Percentiles rank a stretch among this genome's conserved stretches.
Conservation (phyloP, 1,140 invertebrate species). For the Neodiprion virginianus region DNA sequence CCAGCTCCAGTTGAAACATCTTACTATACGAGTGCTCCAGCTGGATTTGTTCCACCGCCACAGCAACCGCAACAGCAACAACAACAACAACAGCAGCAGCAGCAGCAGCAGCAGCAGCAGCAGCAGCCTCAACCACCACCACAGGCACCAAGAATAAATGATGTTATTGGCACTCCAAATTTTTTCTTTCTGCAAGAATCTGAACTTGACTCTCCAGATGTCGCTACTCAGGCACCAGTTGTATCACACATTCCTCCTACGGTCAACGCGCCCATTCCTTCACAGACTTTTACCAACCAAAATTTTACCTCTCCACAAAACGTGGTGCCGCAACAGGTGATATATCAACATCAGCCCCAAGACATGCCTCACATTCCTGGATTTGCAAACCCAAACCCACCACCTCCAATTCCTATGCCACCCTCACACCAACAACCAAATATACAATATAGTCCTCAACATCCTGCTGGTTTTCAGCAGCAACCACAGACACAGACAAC, state of each 20-base stretch:
- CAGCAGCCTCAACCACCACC: slow-evolving; percentile 55
- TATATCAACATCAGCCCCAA: slow-evolving; percentile 54
- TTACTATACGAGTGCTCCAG: slow-evolving; percentile 47
- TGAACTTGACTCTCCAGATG: slow-evolving; percentile 74
- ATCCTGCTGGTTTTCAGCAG: slow-evolving; percentile 42
- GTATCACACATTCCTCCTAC: slow-evolving; percentile 62
- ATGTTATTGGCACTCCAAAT: slow-evolving; percentile 75
- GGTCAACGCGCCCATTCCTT: slow-evolving; percentile 70
- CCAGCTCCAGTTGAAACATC: slow-evolving; percentile 47
- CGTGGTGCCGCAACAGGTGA: slow-evolving; percentile 54
- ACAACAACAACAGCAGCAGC: slow-evolving; percentile 46
- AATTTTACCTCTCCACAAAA: slow-evolving; percentile 63
- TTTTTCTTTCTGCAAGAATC: slow-evolving; percentile 82
- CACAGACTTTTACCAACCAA: slow-evolving; percentile 82
- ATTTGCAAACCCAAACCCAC: slow-evolving; percentile 57
- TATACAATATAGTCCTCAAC: slow-evolving; percentile 53
- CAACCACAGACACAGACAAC: slow-evolving; percentile 29
- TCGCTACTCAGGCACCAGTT: slow-evolving; percentile 47
- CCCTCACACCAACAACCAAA: slow-evolving; percentile 53
- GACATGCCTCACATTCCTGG: slow-evolving; percentile 57
- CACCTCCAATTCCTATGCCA: slow-evolving; percentile 59
- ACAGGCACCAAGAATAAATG: slow-evolving; percentile 70
- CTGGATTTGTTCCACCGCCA: slow-evolving; percentile 46
- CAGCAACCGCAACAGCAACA: slow-evolving; percentile 40
- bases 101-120: slow-evolving; percentile 35